A percentile compares a stretch with the other conserved stretches of the same genome.
Conservation (phyloP, 2,113 vertebrate species). For the Anoura caudifer region DNA sequence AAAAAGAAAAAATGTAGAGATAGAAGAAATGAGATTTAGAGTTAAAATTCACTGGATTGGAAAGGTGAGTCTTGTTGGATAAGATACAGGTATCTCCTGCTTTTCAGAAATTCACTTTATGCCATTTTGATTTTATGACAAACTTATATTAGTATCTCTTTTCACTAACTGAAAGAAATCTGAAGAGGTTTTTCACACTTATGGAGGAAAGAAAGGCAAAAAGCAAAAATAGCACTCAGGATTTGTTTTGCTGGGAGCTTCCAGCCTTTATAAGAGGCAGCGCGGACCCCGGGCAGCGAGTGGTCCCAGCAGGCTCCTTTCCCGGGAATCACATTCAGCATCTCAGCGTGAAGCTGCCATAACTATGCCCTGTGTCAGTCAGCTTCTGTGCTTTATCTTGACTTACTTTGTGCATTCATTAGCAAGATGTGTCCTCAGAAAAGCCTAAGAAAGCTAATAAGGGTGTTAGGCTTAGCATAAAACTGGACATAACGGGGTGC, state of each 20-base stretch:
- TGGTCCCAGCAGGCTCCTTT: not conserved
- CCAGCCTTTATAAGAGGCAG: not conserved
- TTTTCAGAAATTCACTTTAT: not conserved
- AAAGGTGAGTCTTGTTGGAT: constrained; percentile 55
- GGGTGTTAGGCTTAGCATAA: not conserved
- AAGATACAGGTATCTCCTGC: not conserved
- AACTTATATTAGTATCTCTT: not conserved
- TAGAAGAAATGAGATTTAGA: not conserved
- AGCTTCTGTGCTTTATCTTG: not conserved
- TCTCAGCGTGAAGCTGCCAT: not conserved
- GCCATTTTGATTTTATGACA: not conserved
- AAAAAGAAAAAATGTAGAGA: not conserved
- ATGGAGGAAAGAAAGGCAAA: not conserved
- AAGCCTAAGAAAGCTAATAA: not conserved
- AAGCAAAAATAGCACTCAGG: not conserved
- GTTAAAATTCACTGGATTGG: constrained; percentile 58
- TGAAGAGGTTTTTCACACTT: not conserved
- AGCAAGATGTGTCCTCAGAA: not conserved
- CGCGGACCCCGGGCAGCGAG: not conserved
- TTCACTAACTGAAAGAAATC: not conserved
- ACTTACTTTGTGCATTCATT: not conserved
- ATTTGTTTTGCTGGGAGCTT: not conserved
- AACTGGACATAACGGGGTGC: not conserved
- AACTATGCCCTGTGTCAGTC: not conserved
- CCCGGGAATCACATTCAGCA: not conserved